Base-by-base conservation (phyloP, 2,797 vertebrate genomes). In the Danio tinwini region DNA sequence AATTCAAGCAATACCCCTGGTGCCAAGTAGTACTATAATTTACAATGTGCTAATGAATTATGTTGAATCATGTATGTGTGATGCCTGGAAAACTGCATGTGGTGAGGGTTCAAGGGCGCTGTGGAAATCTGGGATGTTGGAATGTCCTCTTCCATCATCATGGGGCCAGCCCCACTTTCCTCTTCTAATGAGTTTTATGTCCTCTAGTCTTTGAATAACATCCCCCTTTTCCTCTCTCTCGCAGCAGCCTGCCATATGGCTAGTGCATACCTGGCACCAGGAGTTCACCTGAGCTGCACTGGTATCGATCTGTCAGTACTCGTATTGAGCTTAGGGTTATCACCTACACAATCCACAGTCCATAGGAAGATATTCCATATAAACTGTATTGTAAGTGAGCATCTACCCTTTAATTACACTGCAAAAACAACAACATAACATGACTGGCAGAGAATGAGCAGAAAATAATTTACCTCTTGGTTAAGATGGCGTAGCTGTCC, bases 401-500 rank as follows among this genome's bases (percentile, higher is more conserved):
- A 67, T 40, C 62, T 68, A 79, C 63, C 19, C 19, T 52, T 70
- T 55, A 73, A 69, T 68, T 56, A 62, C 71, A 47, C 49, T 55
- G 63, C 78, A 80, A 17, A 75, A 70, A 63, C 5, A 42, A 17
- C 0, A 4, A 63, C 0, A 56, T 37, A 8, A 55, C 2, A 71
- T 13, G 39, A 19, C 52, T 21, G 29, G 11, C 3, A 53, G 7
- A 21, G 37, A 69, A 56, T n/a, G 45, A 37, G 11, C 3, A 53
- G 12, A 42, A 19, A 69, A 56, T 29, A 56, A 37, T 55, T 5
- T 87, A 98, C 97, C 96, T 99, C 96, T 62, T 94, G 94, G 89
- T 96, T 95, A 65, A 98, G 95, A 83, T 93, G 94, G 85, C 61
- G 93, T 85, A 98, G 94, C 85, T 98, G 96, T 87, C 95, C 96